Conservation (phyloP, 2,113 vertebrate genomes). For the Martes martes region DNA sequence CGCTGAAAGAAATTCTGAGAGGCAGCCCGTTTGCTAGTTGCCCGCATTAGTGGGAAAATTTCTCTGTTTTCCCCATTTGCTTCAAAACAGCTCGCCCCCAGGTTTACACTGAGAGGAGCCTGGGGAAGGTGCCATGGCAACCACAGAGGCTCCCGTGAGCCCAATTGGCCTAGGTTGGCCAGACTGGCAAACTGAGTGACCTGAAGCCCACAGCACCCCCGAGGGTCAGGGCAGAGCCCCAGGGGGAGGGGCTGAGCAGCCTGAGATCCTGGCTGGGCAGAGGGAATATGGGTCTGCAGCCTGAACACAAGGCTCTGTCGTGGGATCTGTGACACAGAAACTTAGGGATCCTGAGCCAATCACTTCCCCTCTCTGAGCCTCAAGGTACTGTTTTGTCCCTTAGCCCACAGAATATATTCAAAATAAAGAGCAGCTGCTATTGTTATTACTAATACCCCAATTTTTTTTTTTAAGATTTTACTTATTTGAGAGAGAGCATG, state of each 20-base stretch:
- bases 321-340: background rate
- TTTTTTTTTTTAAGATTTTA: background rate
- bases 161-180: background rate
- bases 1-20: background rate
- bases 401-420: background rate
- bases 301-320: background rate
- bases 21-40: background rate
- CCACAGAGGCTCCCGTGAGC: background rate
- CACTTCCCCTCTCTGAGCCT: background rate
- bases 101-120: slow-evolving; percentile 33
- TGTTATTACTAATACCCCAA: slow-evolving; percentile 16
- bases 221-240: background rate
- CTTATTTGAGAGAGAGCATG: background rate
- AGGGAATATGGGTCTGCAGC: background rate
- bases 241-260: background rate
- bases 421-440: background rate
- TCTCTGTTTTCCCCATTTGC: slow-evolving; percentile 54
- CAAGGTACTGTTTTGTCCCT: background rate
- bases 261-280: background rate
- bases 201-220: background rate
- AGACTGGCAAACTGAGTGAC: slow-evolving; percentile 29
- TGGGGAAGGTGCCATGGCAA: slow-evolving; percentile 57
- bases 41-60: background rate
- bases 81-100: slow-evolving; percentile 62
- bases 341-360: background rate